Evolutionary conservation across 2,888 invertebrate genomes (phyloP).

Genomic region (Rhingia campestris): DNA sequence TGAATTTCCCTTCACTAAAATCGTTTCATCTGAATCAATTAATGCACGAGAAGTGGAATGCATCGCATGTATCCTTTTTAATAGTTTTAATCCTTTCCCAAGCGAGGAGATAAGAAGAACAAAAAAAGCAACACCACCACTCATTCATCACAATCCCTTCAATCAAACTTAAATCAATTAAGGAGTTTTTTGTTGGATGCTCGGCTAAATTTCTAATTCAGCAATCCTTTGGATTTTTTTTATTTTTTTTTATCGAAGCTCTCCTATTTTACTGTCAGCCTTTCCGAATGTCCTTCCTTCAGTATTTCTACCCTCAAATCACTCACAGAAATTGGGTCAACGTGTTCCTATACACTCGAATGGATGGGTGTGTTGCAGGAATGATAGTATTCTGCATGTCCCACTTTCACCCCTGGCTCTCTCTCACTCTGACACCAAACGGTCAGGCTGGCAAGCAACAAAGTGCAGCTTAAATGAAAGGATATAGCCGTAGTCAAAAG

Average conservation of each 20-base stretch:
- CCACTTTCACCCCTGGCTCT: too few relatives aligned
- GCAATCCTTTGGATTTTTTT: slow-evolving; percentile 44
- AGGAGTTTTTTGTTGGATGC: slow-evolving; percentile 53
- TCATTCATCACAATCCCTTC: slow-evolving; percentile 52
- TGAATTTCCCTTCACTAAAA: slow-evolving; percentile 44
- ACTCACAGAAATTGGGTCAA: slow-evolving; percentile 69
- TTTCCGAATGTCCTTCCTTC: slow-evolving; percentile 37
- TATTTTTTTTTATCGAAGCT: slow-evolving; percentile 1
- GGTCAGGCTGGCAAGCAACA: slow-evolving; percentile 34
- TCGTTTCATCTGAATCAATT: slow-evolving; percentile 68
- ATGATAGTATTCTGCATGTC: slow-evolving; percentile 15
- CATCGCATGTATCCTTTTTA: slow-evolving; percentile 26
- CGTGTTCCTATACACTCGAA: slow-evolving; percentile 28
- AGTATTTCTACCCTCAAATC: slow-evolving; percentile 54
- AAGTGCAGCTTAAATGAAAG: slow-evolving; percentile 55
- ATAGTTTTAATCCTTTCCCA: slow-evolving; percentile 52
- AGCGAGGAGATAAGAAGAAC: background rate
- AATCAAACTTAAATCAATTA: slow-evolving; percentile 73
- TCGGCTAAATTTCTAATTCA: slow-evolving; percentile 62
- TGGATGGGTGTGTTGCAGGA: slow-evolving; percentile 46
- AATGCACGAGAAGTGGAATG: slow-evolving; percentile 40
- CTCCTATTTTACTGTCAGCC: slow-evolving; percentile 22
- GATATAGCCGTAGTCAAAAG: slow-evolving; percentile 48
- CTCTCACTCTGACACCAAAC: too few relatives aligned
- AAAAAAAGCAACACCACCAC: slow-evolving; percentile 17